Evolutionary conservation across 2,113 vertebrate genomes (phyloP).

Genomic region (Glaucomys volans): DNA sequence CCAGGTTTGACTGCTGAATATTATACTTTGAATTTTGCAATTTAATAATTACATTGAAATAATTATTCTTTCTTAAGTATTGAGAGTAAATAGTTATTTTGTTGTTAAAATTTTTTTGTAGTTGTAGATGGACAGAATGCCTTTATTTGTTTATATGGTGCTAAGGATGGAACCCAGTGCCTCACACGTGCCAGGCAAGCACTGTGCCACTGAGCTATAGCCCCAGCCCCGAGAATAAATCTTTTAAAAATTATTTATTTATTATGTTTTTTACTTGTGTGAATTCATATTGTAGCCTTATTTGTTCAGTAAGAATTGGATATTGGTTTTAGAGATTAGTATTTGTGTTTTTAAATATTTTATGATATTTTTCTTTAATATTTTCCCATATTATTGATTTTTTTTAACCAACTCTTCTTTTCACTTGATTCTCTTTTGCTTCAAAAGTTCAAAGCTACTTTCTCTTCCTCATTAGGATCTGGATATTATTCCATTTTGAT

Average conservation of each 20-base stretch:
- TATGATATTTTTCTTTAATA: slow-evolving; percentile 18
- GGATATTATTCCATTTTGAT: slow-evolving; percentile 46
- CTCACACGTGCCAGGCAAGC: too few relatives aligned
- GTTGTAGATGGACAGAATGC: too few relatives aligned
- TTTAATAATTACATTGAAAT: not conserved
- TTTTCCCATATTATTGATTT: not conserved
- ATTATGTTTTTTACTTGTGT: not conserved
- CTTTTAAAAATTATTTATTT: slow-evolving; percentile 8
- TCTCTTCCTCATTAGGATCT: not conserved
- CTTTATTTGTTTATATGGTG: too few relatives aligned
- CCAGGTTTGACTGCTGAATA: not conserved
- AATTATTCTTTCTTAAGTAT: slow-evolving; percentile 17
- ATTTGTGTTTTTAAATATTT: slow-evolving; percentile 35
- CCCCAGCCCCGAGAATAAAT: not conserved
- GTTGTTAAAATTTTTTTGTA: too few relatives aligned
- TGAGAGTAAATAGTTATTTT: too few relatives aligned
- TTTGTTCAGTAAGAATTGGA: slow-evolving; percentile 16
- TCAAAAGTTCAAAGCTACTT: slow-evolving; percentile 18
- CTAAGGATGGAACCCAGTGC: too few relatives aligned
- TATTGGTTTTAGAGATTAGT: not conserved
- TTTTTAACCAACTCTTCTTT: slow-evolving; percentile 14
- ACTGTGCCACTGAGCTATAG: too few relatives aligned
- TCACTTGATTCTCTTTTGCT: slow-evolving; percentile 44
- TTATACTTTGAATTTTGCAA: slow-evolving; percentile 40
- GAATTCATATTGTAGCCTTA: slow-evolving; percentile 6